phyloP scores from a whole-genome alignment of 2,888 invertebrate genomes.

The Baccha elongata region DNA sequence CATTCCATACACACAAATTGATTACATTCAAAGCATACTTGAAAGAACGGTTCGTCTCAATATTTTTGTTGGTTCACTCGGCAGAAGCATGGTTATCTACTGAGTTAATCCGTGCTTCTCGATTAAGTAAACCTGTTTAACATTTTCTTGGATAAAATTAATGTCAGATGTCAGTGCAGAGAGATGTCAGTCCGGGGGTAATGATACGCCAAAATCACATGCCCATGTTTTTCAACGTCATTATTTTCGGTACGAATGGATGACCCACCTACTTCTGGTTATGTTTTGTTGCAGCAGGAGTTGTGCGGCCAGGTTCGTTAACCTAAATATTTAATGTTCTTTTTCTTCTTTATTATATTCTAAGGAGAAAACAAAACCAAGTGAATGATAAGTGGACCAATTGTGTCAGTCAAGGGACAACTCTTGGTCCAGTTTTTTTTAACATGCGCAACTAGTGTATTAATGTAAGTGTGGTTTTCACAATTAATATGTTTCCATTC shows the following conservation, averaged over 20 bases:
- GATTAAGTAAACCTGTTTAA: conserved; percentile 20
- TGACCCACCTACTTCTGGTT: conserved; percentile 59
- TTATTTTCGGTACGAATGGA: conserved; percentile 60
- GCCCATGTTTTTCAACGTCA: conserved; percentile 55
- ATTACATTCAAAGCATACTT: conserved; percentile 45
- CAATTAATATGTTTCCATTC: conserved; percentile 32
- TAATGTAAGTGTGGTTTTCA: conserved; percentile 21
- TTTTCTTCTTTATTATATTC: conserved; percentile 28
- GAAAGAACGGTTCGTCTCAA: background rate
- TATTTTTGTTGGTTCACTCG: background rate
- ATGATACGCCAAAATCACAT: conserved; percentile 57
- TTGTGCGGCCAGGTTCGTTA: conserved; percentile 66
- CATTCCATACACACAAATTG: conserved; percentile 58
- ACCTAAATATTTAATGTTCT: conserved; percentile 63
- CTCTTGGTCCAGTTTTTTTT: conserved; percentile 15
- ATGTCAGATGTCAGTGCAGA: conserved; percentile 68
- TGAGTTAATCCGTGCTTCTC: background rate
- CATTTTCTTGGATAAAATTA: conserved; percentile 58
- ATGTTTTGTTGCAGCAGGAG: conserved; percentile 19
- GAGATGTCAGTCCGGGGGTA: conserved; percentile 59
- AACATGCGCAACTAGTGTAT: too few relatives aligned
- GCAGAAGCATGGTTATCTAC: conserved; percentile 6
- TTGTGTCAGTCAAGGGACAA: conserved; percentile 67
- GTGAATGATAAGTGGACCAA: conserved; percentile 36
- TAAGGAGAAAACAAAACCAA: conserved; percentile 2